Base-by-base conservation (phyloP, 2,113 vertebrate species). In the Ariopsis seemanni region DNA sequence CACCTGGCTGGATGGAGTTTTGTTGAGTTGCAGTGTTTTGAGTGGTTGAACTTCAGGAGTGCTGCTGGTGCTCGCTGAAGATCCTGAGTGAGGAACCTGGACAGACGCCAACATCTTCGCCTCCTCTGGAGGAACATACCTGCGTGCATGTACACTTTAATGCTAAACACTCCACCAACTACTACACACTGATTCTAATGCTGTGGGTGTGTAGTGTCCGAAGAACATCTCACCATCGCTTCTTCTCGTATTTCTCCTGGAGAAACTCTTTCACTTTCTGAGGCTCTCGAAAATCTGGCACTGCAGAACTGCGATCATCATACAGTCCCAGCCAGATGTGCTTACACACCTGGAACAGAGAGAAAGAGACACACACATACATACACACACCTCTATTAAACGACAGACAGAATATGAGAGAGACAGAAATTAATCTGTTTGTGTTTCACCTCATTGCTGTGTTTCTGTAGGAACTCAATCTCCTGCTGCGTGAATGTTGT, bases 241-340 rank as follows among this genome's bases (percentile, higher is more conserved):
- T 99, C 95, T 99, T 99, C 93, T 99, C 98, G 30, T 99, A 99
- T 95, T 99, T 99, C 95, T 99, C 98, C 93, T 99, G 98, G 90
- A 99, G 96, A 93, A 99, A 99, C 92, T 99, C 98, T 94, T 99
- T 99, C 91, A 99, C 97, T 97, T 99, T 99, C 93, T 98, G 98
- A 89, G 98, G 97, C 94, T 99, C 98, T 93, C 97, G 97, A 93
- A 99, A 99, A 95, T 99, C 98, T 93, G 98, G 98, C 96, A 99
- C 96, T 93, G 97, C 96, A 92, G 96, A 97, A 93, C 97, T 98
- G 96, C 97, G 96, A 94, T 99, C 98, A 94, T 99, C 97, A 95
- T 99, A 99, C 91, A 99, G 96, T 92, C 98, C 98, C 93, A 99
- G 94, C 98, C 98, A 99, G 95, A 99, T 99, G 95, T 98, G 97